phyloP scores from a whole-genome alignment of 2,113 vertebrate genomes.

The Agapornis roseicollis region DNA sequence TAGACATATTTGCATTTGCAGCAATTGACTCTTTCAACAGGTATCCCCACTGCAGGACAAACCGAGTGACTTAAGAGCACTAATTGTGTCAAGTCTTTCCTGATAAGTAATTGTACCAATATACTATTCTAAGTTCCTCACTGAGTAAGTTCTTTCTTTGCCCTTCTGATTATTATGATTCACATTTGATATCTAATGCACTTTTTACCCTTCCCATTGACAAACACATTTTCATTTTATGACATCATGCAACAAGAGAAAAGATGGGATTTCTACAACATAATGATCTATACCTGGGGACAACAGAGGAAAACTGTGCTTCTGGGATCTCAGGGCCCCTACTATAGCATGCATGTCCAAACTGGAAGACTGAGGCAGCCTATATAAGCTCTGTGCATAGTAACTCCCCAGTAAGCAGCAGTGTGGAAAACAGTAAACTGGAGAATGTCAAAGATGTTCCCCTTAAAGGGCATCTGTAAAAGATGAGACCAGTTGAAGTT shows the following conservation, averaged over 20 bases:
- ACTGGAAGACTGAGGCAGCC: neutral
- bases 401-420: neutral
- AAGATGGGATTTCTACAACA: neutral
- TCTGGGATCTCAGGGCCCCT: neutral
- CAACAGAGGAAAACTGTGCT: accelerated
- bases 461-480: neutral
- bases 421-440: neutral
- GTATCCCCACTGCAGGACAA: neutral
- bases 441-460: neutral
- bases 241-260: neutral
- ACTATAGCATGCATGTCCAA: neutral
- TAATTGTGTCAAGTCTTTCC: neutral
- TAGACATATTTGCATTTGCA: neutral
- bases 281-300: neutral
- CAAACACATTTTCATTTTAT: neutral
- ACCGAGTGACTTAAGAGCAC: neutral
- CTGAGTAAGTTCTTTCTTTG: neutral
- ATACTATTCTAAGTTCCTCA: neutral
- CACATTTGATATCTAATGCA: neutral
- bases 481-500: neutral
- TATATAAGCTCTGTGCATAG: neutral
- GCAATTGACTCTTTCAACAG: neutral
- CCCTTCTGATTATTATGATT: neutral
- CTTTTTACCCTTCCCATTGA: neutral
- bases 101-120: neutral